phyloP scores from a whole-genome alignment of 2,113 vertebrate genomes.

The Peromyscus californicus region DNA sequence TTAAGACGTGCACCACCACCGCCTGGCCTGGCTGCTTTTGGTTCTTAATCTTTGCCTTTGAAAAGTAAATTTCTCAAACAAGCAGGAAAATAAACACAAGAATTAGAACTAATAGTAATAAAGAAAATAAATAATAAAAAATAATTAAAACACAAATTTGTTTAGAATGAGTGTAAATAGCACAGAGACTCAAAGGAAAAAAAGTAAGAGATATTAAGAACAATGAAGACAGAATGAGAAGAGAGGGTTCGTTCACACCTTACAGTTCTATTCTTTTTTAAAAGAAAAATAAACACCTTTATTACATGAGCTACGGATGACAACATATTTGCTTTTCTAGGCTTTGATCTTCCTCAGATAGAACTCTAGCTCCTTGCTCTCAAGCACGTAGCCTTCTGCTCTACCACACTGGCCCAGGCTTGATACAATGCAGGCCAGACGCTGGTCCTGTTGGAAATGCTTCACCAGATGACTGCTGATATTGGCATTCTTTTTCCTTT shows the following conservation, averaged over 20 bases:
- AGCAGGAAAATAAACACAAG: slow-evolving; percentile 32
- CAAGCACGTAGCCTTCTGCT: background rate
- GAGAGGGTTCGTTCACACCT: background rate
- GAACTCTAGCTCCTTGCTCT: background rate
- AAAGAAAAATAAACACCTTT: background rate
- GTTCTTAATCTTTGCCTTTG: background rate
- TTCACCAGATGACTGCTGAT: too few relatives aligned
- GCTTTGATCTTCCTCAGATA: background rate
- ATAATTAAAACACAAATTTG: background rate
- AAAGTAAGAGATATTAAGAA: slow-evolving; percentile 23
- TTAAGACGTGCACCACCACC: too few relatives aligned
- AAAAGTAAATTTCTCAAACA: slow-evolving; percentile 19
- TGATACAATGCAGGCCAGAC: background rate
- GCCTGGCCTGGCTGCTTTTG: background rate
- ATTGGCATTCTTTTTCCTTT: background rate
- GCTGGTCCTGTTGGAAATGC: background rate
- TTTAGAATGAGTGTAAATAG: slow-evolving; percentile 60
- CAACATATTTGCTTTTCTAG: background rate
- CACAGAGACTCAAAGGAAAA: background rate
- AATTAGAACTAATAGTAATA: slow-evolving; percentile 24
- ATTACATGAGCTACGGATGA: background rate
- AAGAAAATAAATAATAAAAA: background rate
- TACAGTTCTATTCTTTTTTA: background rate
- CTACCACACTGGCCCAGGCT: background rate
- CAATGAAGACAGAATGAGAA: slow-evolving; percentile 13